A percentile compares a stretch with the other conserved stretches of the same genome.
Evolutionary conservation across 2,888 invertebrate species (phyloP).

Genomic region (Incurvaria masculella): DNA sequence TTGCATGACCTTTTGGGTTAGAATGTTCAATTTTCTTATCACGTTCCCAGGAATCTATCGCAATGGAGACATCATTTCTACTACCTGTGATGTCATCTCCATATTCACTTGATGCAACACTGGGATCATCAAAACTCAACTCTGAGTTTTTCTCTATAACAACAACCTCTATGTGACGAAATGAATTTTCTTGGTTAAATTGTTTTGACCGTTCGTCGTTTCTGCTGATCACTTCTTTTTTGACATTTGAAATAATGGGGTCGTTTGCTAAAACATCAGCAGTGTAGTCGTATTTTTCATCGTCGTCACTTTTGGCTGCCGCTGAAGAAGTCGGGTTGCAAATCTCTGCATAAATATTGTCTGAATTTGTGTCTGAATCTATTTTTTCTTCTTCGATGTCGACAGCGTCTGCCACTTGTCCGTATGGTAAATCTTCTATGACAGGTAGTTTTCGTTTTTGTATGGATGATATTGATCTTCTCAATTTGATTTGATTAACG

Average conservation of each 20-base stretch:
- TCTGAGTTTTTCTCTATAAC: constrained; percentile 52
- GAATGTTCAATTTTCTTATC: constrained; percentile 28
- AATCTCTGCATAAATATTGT: constrained; percentile 71
- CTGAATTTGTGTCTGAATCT: constrained; percentile 45
- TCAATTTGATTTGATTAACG: constrained; percentile 44
- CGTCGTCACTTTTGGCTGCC: constrained; percentile 32
- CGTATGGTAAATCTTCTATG: constrained; percentile 66
- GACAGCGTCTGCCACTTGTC: constrained; percentile 67
- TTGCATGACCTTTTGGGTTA: constrained; percentile 45
- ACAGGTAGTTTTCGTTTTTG: constrained; percentile 53
- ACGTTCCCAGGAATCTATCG: constrained; percentile 47
- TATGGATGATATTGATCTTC: constrained; percentile 52
- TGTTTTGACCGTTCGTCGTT: constrained; percentile 47
- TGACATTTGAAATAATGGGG: constrained; percentile 49
- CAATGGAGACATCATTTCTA: constrained; percentile 44
- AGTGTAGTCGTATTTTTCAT: constrained; percentile 42
- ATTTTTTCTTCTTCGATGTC: constrained; percentile 38
- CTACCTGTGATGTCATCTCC: constrained; percentile 34
- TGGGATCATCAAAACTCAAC: constrained; percentile 45
- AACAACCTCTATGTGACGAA: constrained; percentile 52
- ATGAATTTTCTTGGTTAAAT: constrained; percentile 46
- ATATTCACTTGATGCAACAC: constrained; percentile 41
- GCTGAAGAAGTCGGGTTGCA: constrained; percentile 41
- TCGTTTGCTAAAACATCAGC: constrained; percentile 45
- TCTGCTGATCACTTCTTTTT: constrained; percentile 45